These are phyloP conservation scores for Periplaneta americana DNA, from an alignment of 1,140 invertebrate species.

Conservation along the genomic window DNA sequence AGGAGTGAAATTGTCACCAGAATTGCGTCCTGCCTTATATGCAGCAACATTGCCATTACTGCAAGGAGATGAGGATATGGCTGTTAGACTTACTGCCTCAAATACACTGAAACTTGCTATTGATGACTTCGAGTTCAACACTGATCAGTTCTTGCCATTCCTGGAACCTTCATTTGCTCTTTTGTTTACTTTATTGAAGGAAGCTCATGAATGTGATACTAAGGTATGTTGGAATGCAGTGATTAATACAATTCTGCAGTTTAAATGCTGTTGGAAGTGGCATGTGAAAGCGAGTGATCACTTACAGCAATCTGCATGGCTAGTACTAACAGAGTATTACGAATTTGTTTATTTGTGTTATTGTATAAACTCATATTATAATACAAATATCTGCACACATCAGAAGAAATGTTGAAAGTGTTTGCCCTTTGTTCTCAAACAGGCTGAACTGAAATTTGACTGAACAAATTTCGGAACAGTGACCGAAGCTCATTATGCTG, in stretches of 20 bases:
- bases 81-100: slow-evolving; percentile 76
- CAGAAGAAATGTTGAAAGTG: too few relatives aligned
- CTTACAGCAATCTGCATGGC: too few relatives aligned
- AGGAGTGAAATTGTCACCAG: slow-evolving; percentile 75
- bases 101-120: slow-evolving; percentile 71
- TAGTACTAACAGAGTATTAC: too few relatives aligned
- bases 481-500: too few relatives aligned
- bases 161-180: slow-evolving; percentile 69
- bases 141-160: slow-evolving; percentile 78
- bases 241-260: neutral
- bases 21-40: slow-evolving; percentile 75
- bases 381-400: too few relatives aligned
- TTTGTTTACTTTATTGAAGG: slow-evolving; percentile 78
- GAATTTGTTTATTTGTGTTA: too few relatives aligned
- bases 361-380: too few relatives aligned
- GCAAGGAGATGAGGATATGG: slow-evolving; percentile 66
- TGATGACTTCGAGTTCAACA: slow-evolving; percentile 89
- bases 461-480: too few relatives aligned
- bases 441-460: too few relatives aligned
- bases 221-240: slow-evolving; percentile 66
- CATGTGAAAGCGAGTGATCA: too few relatives aligned
- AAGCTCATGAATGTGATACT: slow-evolving; percentile 87
- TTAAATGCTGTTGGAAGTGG: too few relatives aligned
- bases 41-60: slow-evolving; percentile 69
- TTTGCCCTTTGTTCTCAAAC: too few relatives aligned